Evolutionary conservation across 1,140 invertebrate genomes (phyloP).

Genomic region (Oscheius sp.): DNA sequence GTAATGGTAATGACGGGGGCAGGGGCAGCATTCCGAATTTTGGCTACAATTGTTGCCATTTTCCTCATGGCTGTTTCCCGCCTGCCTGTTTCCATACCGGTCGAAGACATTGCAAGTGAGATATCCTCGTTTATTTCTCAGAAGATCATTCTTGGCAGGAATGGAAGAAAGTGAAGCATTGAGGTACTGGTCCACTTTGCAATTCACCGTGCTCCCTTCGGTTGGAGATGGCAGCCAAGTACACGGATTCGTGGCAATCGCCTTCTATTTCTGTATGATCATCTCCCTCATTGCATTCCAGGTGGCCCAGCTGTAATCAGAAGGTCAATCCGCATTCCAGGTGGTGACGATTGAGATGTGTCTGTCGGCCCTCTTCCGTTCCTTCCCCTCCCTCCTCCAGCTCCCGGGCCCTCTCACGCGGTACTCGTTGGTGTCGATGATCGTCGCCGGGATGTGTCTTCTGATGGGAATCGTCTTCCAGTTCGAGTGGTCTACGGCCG

Average conservation of each 20-base stretch:
- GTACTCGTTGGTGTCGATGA: background rate
- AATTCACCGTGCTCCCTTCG: background rate
- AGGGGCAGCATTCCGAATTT: background rate
- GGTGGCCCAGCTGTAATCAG: too few species aligned
- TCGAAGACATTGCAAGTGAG: too few species aligned
- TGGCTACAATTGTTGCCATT: background rate
- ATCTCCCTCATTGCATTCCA: background rate
- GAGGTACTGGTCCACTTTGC: background rate
- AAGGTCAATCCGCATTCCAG: too few species aligned
- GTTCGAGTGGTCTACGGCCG: background rate
- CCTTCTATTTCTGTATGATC: background rate
- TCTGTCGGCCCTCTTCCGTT: background rate
- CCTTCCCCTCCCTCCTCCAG: background rate
- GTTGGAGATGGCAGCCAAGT: background rate
- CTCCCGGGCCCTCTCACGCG: background rate
- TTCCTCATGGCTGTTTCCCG: background rate
- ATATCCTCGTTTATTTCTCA: too few species aligned
- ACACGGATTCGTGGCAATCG: background rate
- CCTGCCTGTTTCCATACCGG: background rate
- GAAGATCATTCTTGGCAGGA: too few species aligned
- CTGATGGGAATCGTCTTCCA: background rate
- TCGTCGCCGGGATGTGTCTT: background rate
- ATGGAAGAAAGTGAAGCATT: too few species aligned
- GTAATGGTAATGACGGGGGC: background rate
- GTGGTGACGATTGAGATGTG: slow-evolving; percentile 1